Evolutionary conservation across 2,797 vertebrate species (phyloP), one percentile per base, ranked within the genome.

Genomic region (Lepidocolaptes lacrymiger): DNA sequence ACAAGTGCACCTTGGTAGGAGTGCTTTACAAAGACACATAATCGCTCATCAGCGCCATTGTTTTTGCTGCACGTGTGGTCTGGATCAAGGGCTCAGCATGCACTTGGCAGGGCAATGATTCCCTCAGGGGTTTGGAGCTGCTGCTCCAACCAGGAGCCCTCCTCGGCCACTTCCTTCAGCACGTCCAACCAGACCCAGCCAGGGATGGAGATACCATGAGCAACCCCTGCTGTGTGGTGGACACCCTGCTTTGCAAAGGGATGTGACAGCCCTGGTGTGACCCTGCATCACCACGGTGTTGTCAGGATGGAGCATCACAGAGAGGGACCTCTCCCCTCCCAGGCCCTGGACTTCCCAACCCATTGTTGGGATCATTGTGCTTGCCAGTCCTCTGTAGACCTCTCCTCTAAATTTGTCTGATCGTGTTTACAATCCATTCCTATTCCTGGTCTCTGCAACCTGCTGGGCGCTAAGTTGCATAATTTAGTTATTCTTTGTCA

Each of bases 261-360:
- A n/a, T 0, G 0, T 28, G 64, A 27, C 0, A 0, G 32, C 39
- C 22, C 20, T 2, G 2, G 20, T 0, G 0, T 0, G 4, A 34
- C 39, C 37, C 0, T 2, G 39, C 11, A 2, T 43, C 51, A 26
- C 46, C 0, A 0, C 14, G 3, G 12, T 0, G 1, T 14, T 64
- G 46, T 39, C 30, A 44, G 59, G 74, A 49, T 4, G 5, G 37
- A 61, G 1, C 1, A 21, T 7, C 9, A 0, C 5, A 62, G 54
- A 61, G 17, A 43, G 20, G 21, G 24, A 30, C 14, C 28, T 68
- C n/a, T 66, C 13, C 28, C 7, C 13, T 72, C 28, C 9, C 55
- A 51, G 61, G 9, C 20, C 15, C 32, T 24, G 3, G 56, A 32
- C 55, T 76, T 83, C 56, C 59, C 68, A 72, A 28, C 54, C 41